A percentile compares a stretch with the other conserved stretches of the same genome.
Conservation (phyloP, 2,888 invertebrate species). For the Nomada fucata region DNA sequence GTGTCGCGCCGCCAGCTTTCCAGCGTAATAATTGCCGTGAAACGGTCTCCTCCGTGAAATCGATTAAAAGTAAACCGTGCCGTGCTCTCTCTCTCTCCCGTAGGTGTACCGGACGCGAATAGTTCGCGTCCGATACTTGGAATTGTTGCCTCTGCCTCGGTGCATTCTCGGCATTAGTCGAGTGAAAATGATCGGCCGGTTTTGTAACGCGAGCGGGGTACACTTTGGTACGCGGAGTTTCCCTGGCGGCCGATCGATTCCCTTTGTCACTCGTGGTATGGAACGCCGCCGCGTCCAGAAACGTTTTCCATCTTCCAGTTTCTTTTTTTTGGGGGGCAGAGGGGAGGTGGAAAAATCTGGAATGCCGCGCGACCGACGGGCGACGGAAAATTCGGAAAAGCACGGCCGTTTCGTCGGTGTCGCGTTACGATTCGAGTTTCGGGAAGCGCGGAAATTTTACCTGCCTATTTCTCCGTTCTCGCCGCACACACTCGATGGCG, state of each 20-base stretch:
- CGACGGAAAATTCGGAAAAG: slow-evolving; percentile 5
- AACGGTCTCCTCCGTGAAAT: slow-evolving; percentile 47
- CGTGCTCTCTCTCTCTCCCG: slow-evolving; percentile 9
- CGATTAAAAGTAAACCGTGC: slow-evolving; percentile 59
- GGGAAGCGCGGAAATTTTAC: slow-evolving; percentile 50
- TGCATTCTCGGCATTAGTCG: slow-evolving; percentile 21
- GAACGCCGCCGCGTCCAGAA: no score
- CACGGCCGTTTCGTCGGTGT: slow-evolving; percentile 1
- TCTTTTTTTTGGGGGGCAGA: no score
- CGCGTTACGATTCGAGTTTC: slow-evolving; percentile 47
- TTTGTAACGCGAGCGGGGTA: background rate
- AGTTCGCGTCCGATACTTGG: slow-evolving; percentile 19
- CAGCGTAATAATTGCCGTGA: slow-evolving; percentile 46
- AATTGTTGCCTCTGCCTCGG: slow-evolving; percentile 31
- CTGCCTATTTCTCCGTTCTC: slow-evolving; percentile 6
- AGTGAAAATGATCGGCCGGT: slow-evolving; percentile 4
- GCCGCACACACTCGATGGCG: slow-evolving; percentile 39
- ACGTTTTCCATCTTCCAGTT: no score
- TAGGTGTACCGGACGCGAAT: slow-evolving; percentile 17
- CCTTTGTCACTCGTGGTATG: background rate
- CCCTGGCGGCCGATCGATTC: background rate
- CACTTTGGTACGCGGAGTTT: background rate
- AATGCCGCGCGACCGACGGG: background rate
- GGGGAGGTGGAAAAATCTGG: background rate
- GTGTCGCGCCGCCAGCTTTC: background rate